Evolutionary conservation across 2,888 invertebrate species (phyloP), one percentile per base, ranked within the genome.

Genomic region (Marronus borbonicus): DNA sequence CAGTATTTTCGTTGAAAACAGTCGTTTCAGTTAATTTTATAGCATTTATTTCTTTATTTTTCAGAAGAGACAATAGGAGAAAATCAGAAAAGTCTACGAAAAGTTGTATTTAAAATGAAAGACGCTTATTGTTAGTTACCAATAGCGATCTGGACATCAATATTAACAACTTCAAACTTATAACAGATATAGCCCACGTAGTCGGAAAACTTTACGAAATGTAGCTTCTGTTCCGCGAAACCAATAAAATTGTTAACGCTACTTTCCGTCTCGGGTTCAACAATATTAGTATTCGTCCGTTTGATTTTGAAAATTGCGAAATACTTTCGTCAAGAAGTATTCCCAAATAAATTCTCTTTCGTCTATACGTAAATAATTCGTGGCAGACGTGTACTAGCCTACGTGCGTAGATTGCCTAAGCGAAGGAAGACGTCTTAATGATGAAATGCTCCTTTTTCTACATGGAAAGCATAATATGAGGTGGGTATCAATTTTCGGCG

Each of bases 341-440:
- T 74, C 44, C 62, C 72, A 60, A 74, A 60, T 74, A 74, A 74
- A 74, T 74, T 74, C 60, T 74, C 72, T 60, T 60, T 60, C 60
- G 44, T 60, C 60, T 60, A 49, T 60, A 60, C 72, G 44, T 74
- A 74, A 74, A 74, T 74, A 74, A 74, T 74, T 74, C 72, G 72
- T 60, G 44, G 20, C 1, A 28, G 44, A 49, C 72, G 72, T 60
- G 62, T 49, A 60, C 24, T 24, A 24, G 20, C 20, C 39, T 20
- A 74, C 72, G 72, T 74, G 72, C 72, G 60, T 44, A 74, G 72
- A 44, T 60, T 74, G 14, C 39, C n/a, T 24, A 74, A 74, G 44
- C 44, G 44, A 60, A 74, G 55, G 60, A 28, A 49, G 60, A 62
- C 49, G 58, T 60, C 72, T 74, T 74, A 74, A 74, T 74, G 60